Percentiles rank a stretch among this genome's conserved stretches.
Conservation (phyloP, 2,888 invertebrate genomes). For the Gisinianus flammeolus region DNA sequence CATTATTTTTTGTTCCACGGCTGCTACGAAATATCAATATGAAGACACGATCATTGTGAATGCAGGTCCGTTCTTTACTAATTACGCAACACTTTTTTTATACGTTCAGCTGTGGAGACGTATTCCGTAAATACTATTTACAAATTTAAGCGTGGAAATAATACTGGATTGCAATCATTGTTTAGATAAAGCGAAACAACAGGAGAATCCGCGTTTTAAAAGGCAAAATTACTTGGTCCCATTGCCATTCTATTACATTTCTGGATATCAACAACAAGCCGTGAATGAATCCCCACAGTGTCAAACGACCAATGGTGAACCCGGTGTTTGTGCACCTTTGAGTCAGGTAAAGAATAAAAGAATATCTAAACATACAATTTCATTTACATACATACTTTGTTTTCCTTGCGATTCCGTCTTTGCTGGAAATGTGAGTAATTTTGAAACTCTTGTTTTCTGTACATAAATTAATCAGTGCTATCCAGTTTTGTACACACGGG, state of each 20-base stretch:
- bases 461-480: constrained; percentile 42
- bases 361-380: not conserved
- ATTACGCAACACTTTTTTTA: too few species aligned
- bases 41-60: constrained; percentile 15
- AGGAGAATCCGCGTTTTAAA: not conserved
- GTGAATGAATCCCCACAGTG: constrained; percentile 25
- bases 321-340: constrained; percentile 49
- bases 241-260: not conserved
- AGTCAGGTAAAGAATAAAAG: constrained; percentile 33
- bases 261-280: not conserved
- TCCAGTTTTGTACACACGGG: constrained; percentile 50
- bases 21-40: constrained; percentile 24
- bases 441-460: not conserved
- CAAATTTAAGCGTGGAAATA: too few species aligned
- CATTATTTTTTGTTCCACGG: not conserved
- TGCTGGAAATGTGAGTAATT: not conserved
- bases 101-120: too few species aligned
- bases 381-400: too few species aligned
- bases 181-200: not conserved
- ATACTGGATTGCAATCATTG: not conserved
- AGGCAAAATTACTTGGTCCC: not conserved
- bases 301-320: constrained; percentile 40
- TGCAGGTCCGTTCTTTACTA: not conserved
- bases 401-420: too few species aligned
- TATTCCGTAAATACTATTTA: too few species aligned